Evolutionary conservation across 37 sponge, comb jelly and placozoan genomes (phyloP), one percentile per base, ranked within the genome.

Genomic region (Bolinopsis microptera): DNA sequence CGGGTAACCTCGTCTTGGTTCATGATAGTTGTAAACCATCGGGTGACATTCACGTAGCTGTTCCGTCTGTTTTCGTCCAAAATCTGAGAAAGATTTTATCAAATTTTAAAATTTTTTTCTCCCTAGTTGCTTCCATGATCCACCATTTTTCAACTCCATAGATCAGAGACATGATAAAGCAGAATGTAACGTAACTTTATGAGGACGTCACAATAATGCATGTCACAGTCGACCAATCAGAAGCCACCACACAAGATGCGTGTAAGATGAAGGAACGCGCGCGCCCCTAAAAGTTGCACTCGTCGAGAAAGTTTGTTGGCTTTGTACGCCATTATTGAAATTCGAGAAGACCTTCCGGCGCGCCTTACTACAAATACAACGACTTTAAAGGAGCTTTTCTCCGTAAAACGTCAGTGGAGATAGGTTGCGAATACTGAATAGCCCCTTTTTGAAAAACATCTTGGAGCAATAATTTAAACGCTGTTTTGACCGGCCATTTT

Each of bases 1-100:
- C 90, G 9, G n/a, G 61, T 9, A 23, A 86, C 90, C 61, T 86
- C 90, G 22, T 86, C 90, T 86, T 86, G 90, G 90, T 86, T 28
- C 3, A 86, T 34, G 90, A 86, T 86, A 2, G 90, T 86, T 9
- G 34, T 34, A 27, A 86, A 86, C 90, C 90, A 86, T 34, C 90
- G 40, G 9, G 90, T 86, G 21, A 86, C 90, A 27, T 86, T 86
- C 0, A 41, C 61, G 26, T 40, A 86, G 28, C n/a, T 41, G 31
- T 39, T 41, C 30, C 90, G 9, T 3, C 38, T 41, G 1, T 22
- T 25, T 27, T 86, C 90, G 48, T 86, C 90, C 28, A 86, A 26
- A 0, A 86, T 86, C 90, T 86, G 90, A n/a, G 61, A 26, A 86
- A 1, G 35, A 35, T 34, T 34, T 2, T 2, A 77, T 77, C 18